Percentiles rank a stretch among this genome's conserved stretches.
Conservation (phyloP, 2,888 invertebrate species). For the Polydrusus pterygomalis region DNA sequence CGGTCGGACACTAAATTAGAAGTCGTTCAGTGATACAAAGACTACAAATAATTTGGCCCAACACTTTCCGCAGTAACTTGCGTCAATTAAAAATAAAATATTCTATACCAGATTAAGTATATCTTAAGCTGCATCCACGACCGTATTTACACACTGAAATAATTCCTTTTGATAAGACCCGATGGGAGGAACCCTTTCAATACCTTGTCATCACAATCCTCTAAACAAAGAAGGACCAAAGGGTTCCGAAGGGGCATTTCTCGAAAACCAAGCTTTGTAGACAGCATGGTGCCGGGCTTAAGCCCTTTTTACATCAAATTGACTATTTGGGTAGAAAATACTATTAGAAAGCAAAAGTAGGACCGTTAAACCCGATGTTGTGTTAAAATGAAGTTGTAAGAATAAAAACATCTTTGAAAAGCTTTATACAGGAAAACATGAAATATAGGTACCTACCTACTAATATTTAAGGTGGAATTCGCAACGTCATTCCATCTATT, state of each 20-base stretch:
- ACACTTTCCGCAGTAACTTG: no score
- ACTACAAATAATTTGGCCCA: no score
- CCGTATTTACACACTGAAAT: neutral
- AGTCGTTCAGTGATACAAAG: no score
- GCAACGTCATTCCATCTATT: no score
- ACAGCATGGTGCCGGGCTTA: conserved; percentile 37
- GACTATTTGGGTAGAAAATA: conserved; percentile 29
- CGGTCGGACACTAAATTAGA: no score
- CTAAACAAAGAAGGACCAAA: conserved; percentile 27
- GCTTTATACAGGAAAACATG: neutral
- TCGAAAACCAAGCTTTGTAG: conserved; percentile 29
- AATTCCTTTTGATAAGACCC: conserved; percentile 1
- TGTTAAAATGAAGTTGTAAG: neutral
- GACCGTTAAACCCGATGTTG: neutral
- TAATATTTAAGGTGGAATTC: no score
- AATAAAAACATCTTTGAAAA: neutral
- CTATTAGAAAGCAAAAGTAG: conserved; percentile 4
- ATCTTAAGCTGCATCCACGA: no score
- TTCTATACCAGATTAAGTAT: no score
- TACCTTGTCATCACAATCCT: conserved; percentile 39
- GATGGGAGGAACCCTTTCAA: conserved; percentile 27
- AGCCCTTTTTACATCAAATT: conserved; percentile 30
- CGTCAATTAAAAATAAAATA: no score
- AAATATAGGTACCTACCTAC: no score
- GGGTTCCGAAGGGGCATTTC: conserved; percentile 37